These are phyloP conservation scores for Cinclus mexicanus DNA, from an alignment of 2,113 vertebrate species.

Conservation along the genomic window DNA sequence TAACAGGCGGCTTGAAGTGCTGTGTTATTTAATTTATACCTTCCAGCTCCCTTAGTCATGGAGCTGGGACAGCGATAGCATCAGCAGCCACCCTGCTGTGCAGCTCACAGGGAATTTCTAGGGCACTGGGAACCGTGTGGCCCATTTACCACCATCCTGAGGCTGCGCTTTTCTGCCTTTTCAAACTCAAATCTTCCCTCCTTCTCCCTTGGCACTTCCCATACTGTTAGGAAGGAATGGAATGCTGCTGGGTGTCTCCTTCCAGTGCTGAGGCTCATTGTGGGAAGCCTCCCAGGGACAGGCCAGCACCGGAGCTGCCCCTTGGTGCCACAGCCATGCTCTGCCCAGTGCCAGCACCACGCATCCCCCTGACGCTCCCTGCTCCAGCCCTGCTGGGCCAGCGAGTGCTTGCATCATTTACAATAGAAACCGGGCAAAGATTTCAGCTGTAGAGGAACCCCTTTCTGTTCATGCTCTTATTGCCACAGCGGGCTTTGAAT, in stretches of 20 bases:
- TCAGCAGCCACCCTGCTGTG: background rate
- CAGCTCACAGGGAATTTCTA: background rate
- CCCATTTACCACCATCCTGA: background rate
- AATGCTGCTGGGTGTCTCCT: background rate
- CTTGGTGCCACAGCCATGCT: accelerated
- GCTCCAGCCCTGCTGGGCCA: background rate
- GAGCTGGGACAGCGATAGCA: slow-evolving; percentile 35
- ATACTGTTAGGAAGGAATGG: accelerated
- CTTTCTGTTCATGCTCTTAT: background rate
- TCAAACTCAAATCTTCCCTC: background rate
- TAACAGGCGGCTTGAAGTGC: slow-evolving; percentile 12
- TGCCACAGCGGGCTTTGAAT: background rate
- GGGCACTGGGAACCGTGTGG: background rate
- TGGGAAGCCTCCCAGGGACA: background rate
- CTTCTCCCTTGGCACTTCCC: background rate
- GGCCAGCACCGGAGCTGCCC: background rate
- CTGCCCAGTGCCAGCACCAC: accelerated
- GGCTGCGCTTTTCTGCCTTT: background rate
- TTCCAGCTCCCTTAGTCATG: slow-evolving; percentile 34
- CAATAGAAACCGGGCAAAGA: background rate
- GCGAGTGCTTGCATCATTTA: background rate
- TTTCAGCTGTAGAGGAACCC: background rate
- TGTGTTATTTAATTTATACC: slow-evolving; percentile 32
- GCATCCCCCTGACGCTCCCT: accelerated
- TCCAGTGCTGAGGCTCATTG: background rate